Conservation (phyloP, 2,797 vertebrate genomes). For the Lepus oiostolus region DNA sequence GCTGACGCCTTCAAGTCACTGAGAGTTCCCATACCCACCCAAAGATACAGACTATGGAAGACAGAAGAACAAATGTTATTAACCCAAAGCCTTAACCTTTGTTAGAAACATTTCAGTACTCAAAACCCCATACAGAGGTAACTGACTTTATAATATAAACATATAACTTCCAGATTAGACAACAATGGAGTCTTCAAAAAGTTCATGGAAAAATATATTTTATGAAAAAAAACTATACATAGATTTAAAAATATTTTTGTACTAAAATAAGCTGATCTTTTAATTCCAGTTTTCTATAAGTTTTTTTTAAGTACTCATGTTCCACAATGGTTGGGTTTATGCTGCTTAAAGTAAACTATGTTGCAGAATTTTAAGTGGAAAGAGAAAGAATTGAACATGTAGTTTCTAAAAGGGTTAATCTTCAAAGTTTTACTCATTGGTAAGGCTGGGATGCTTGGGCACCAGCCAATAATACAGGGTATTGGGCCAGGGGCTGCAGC, state of each 20-base stretch:
- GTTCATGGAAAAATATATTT: no score
- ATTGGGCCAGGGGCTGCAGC: no score
- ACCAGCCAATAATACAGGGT: background rate
- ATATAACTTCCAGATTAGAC: background rate
- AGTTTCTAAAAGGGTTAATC: background rate
- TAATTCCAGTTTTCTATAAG: no score
- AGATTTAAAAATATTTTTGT: no score
- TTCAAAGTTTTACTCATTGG: background rate
- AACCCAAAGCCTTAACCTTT: background rate
- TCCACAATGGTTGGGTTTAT: background rate
- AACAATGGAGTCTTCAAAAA: no score
- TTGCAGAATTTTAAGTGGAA: conserved; percentile 11
- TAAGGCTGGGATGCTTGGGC: background rate
- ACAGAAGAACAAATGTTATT: background rate
- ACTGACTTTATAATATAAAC: background rate
- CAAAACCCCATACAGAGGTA: background rate
- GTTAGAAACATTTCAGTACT: background rate
- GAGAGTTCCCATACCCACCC: background rate
- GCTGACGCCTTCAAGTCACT: background rate
- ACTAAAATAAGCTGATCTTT: no score
- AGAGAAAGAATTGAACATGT: conserved; percentile 13
- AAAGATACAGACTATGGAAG: background rate
- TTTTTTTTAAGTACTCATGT: no score
- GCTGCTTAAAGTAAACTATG: background rate
- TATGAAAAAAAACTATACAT: no score